These are phyloP conservation scores for Thecocarcelia acutangulata DNA, from an alignment of 2,888 invertebrate genomes.

Conservation along the genomic window DNA sequence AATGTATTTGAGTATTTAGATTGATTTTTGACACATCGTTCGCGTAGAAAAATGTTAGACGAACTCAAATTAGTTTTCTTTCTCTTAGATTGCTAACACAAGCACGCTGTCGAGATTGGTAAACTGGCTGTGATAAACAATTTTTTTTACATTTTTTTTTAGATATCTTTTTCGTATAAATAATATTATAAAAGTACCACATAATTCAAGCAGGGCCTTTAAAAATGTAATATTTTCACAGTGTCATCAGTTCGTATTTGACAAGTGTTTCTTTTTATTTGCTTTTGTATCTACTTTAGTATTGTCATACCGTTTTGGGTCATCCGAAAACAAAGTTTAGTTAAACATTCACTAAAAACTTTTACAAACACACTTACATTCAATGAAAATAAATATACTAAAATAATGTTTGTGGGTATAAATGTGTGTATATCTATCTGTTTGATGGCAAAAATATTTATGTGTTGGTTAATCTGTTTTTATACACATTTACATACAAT, in stretches of 20 bases:
- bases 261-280: slow-evolving; percentile 61
- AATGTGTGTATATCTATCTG: background rate
- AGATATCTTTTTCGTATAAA: no score
- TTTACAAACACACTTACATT: background rate
- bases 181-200: no score
- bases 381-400: background rate
- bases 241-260: slow-evolving; percentile 39
- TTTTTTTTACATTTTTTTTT: no score
- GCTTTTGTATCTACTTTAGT: slow-evolving; percentile 46
- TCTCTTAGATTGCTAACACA: no score
- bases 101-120: no score
- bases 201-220: no score
- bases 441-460: slow-evolving; percentile 31
- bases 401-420: background rate
- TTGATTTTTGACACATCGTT: no score
- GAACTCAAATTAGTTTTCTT: no score
- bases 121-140: no score
- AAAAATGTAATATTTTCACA: slow-evolving; percentile 14
- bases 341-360: slow-evolving; percentile 33
- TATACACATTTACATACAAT: slow-evolving; percentile 26
- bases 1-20: no score
- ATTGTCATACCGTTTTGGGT: slow-evolving; percentile 61
- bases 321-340: slow-evolving; percentile 59
- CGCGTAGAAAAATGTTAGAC: no score
- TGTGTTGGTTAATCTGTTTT: slow-evolving; percentile 61